phyloP scores from a whole-genome alignment of 2,113 vertebrate genomes.

The Anguilla japonica region DNA sequence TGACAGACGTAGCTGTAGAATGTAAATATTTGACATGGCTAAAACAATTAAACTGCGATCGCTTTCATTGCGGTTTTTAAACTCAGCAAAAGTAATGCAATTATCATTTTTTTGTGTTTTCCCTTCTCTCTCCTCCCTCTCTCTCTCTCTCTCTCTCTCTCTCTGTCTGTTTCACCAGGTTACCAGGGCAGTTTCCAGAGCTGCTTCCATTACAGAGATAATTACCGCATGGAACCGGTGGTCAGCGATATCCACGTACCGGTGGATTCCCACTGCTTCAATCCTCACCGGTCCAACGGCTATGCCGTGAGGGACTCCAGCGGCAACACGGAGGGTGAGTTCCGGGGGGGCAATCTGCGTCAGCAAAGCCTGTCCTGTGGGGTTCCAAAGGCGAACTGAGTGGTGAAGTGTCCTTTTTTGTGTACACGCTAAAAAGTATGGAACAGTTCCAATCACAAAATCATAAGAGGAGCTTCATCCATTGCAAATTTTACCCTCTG shows the following conservation, averaged over 20 bases:
- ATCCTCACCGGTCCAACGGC: slow-evolving; percentile 80
- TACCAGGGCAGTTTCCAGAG: slow-evolving; percentile 96
- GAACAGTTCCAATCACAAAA: too few relatives aligned
- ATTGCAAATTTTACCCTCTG: too few relatives aligned
- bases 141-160: slow-evolving; percentile 44
- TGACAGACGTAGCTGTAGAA: slow-evolving; percentile 19
- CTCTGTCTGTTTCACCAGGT: slow-evolving; percentile 68
- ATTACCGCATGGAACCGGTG: slow-evolving; percentile 84
- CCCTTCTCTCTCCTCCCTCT: neutral
- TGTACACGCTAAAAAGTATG: too few relatives aligned
- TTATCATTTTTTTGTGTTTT: slow-evolving; percentile 40
- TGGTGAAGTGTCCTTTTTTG: too few relatives aligned
- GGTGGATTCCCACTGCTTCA: slow-evolving; percentile 78
- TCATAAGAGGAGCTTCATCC: too few relatives aligned
- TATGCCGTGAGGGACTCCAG: slow-evolving; percentile 77
- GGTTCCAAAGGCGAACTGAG: too few relatives aligned
- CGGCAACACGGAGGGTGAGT: slow-evolving; percentile 78
- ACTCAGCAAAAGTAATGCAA: slow-evolving; percentile 45
- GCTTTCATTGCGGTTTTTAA: slow-evolving; percentile 41
- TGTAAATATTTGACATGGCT: slow-evolving; percentile 44
- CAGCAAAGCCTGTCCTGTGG: too few relatives aligned
- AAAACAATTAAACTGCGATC: slow-evolving; percentile 35
- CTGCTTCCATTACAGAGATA: slow-evolving; percentile 90
- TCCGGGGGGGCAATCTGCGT: neutral
- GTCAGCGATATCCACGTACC: slow-evolving; percentile 71